phyloP scores from a whole-genome alignment of 2,113 vertebrate species.

The Scolopax mira region DNA sequence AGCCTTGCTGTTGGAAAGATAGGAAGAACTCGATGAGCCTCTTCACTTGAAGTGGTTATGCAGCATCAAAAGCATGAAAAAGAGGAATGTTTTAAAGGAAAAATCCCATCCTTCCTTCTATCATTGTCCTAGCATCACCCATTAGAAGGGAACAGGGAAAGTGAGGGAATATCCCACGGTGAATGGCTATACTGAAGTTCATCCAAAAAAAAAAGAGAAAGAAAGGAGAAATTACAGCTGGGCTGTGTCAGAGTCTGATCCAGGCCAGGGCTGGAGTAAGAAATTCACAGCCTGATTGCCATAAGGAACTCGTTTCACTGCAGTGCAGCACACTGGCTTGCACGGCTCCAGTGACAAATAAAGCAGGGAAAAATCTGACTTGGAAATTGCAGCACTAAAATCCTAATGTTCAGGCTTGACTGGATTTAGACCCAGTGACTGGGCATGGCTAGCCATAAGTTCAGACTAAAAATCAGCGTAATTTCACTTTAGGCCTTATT shows the following conservation, averaged over 20 bases:
- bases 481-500: not conserved
- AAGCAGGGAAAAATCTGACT: not conserved
- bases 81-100: not conserved
- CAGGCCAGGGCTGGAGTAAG: not conserved
- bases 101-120: not conserved
- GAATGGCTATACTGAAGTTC: not conserved
- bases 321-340: not conserved
- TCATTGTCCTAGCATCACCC: not conserved
- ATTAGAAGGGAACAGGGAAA: not conserved
- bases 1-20: rapidly evolving
- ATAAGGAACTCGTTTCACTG: not conserved
- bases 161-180: not conserved
- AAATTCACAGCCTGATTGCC: not conserved
- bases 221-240: not conserved
- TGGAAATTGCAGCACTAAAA: not conserved
- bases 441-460: not conserved
- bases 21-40: not conserved
- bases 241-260: not conserved
- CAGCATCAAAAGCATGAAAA: not conserved
- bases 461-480: not conserved
- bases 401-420: not conserved
- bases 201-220: not conserved
- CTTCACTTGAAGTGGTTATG: not conserved
- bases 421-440: not conserved
- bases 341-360: not conserved